Evolutionary conservation across 2,888 invertebrate genomes (phyloP), one percentile per base, ranked within the genome.

Genomic region (Tiliacea aurago): DNA sequence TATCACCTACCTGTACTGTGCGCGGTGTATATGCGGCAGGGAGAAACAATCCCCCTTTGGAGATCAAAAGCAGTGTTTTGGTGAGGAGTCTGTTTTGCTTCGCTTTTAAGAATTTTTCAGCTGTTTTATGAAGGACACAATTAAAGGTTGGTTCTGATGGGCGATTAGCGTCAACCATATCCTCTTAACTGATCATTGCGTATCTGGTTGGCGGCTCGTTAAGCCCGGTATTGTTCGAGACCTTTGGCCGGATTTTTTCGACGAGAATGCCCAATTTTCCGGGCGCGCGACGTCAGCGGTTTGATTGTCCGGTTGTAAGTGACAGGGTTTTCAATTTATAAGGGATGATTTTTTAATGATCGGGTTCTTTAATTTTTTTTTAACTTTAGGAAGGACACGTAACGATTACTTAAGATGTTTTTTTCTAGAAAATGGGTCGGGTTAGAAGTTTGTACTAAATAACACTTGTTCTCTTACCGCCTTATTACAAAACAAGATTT

Each of bases 31-130:
- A 81, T 73, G 73, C 71, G 67, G 72, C 78, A 70, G 84, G 84
- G 86, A 77, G 87, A 73, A 86, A 86, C 84, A 87, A 85, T 81
- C 84, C 82, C 83, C 84, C 82, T 84, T 84, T 80, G 73, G 79
- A 90, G 88, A 90, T 92, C 91, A 92, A 92, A 91, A 90, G 86
- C 86, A 81, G 61, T 86, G 81, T 86, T 84, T 86, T 79, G 75
- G 76, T 80, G 70, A 84, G 49, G 49, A 71, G 67, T 62, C 70
- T 73, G 69, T 81, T 78, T 79, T 76, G 59, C 72, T 71, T 78
- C 47, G 61, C 70, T 73, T 70, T 71, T 49, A 72, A 78, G 64
- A 68, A 73, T 77, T 66, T 84, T 81, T 75, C 74, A 66, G 65
- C 75, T 68, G 64, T 78, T 73, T 80, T 73, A 83, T 78, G 59